Evolutionary conservation across 2,888 invertebrate species (phyloP).

Genomic region (Drosophila prolongata): DNA sequence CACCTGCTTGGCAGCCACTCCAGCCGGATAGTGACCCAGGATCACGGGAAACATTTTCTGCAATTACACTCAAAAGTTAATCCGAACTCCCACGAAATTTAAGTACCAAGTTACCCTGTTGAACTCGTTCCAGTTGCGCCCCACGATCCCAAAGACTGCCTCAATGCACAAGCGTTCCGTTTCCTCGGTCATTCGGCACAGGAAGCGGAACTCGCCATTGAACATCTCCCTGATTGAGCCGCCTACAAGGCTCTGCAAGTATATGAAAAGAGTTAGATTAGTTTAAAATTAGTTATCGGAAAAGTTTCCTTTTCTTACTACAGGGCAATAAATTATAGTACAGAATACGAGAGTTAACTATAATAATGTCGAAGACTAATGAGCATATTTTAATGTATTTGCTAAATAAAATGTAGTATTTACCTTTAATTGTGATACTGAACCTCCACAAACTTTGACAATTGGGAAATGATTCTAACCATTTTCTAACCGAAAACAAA

Average conservation of each 20-base stretch:
- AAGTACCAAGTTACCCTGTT: constrained; percentile 70
- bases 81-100: background rate
- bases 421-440: no score
- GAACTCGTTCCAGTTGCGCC: constrained; percentile 82
- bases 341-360: no score
- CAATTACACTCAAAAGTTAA: background rate
- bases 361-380: no score
- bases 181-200: constrained; percentile 82
- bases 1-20: constrained; percentile 86
- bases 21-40: constrained; percentile 87
- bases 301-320: no score
- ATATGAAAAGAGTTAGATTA: background rate
- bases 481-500: no score
- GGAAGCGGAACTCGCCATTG: constrained; percentile 81
- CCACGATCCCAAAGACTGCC: constrained; percentile 82
- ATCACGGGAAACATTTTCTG: constrained; percentile 88
- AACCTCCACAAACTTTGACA: no score
- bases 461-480: no score
- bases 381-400: no score
- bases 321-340: no score
- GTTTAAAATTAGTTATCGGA: no score
- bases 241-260: constrained; percentile 80
- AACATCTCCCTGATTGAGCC: constrained; percentile 82
- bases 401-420: no score
- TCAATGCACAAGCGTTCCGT: constrained; percentile 82